phyloP scores from a whole-genome alignment of 2,113 vertebrate genomes.

The Procavia capensis region DNA sequence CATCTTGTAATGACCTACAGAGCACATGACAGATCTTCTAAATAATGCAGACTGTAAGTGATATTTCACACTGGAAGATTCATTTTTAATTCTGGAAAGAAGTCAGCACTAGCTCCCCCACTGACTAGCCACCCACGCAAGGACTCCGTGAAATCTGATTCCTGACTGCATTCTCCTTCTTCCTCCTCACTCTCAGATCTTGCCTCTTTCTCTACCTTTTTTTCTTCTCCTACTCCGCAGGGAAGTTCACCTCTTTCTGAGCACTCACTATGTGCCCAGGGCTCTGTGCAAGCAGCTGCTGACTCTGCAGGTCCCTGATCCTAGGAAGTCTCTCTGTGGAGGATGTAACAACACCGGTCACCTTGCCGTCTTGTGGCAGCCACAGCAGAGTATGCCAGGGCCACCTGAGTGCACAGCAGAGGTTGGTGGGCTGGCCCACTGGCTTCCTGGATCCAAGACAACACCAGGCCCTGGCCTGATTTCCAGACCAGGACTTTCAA shows the following conservation, averaged over 20 bases:
- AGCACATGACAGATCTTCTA: not conserved
- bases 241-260: not conserved
- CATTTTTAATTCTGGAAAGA: not conserved
- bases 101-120: not conserved
- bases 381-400: not conserved
- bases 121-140: not conserved
- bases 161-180: too few relatives aligned
- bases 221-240: not conserved
- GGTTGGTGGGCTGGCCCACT: not conserved
- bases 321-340: too few relatives aligned
- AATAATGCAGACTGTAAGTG: too few relatives aligned
- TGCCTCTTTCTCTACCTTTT: not conserved
- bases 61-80: fast-evolving
- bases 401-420: not conserved
- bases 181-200: not conserved
- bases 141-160: not conserved
- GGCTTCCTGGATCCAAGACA: not conserved
- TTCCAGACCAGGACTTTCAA: not conserved
- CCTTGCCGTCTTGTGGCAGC: not conserved
- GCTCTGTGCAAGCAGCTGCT: not conserved
- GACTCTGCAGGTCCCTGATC: not conserved
- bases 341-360: not conserved
- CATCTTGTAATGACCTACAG: too few relatives aligned
- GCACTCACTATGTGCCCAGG: not conserved
- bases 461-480: not conserved